A percentile compares a stretch with the other conserved stretches of the same genome.
Evolutionary conservation across 2,888 invertebrate genomes (phyloP).

Genomic region (Idaea biselata): DNA sequence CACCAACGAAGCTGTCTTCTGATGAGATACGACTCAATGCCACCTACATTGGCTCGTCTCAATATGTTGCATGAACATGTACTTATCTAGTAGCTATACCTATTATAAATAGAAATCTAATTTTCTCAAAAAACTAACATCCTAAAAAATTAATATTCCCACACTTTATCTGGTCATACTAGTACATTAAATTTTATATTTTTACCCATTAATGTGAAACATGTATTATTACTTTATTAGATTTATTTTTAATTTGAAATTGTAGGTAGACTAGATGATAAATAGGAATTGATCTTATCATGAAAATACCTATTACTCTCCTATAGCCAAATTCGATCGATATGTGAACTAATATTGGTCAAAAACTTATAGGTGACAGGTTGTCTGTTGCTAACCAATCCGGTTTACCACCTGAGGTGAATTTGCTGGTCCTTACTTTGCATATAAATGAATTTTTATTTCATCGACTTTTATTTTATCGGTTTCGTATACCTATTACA

Average conservation of each 20-base stretch:
- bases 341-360: slow-evolving; percentile 44
- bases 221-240: not conserved
- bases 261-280: not conserved
- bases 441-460: slow-evolving; percentile 67
- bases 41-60: no score
- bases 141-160: not conserved
- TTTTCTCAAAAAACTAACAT: not conserved
- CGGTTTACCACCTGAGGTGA: slow-evolving; percentile 75
- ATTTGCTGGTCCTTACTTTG: slow-evolving; percentile 55
- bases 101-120: not conserved
- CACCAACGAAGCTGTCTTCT: no score
- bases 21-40: no score
- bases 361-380: slow-evolving; percentile 61
- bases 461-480: slow-evolving; percentile 55
- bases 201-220: not conserved
- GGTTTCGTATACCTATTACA: slow-evolving; percentile 7
- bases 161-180: not conserved
- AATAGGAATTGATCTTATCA: slow-evolving; percentile 2
- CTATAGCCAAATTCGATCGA: slow-evolving; percentile 47
- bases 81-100: not conserved
- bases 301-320: slow-evolving; percentile 18
- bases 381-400: slow-evolving; percentile 71
- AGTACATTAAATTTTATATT: not conserved
- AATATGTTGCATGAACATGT: not conserved
- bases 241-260: not conserved